These are phyloP conservation scores for Drosophila sechellia DNA, from an alignment of 1,140 invertebrate species.

Conservation along the genomic window DNA sequence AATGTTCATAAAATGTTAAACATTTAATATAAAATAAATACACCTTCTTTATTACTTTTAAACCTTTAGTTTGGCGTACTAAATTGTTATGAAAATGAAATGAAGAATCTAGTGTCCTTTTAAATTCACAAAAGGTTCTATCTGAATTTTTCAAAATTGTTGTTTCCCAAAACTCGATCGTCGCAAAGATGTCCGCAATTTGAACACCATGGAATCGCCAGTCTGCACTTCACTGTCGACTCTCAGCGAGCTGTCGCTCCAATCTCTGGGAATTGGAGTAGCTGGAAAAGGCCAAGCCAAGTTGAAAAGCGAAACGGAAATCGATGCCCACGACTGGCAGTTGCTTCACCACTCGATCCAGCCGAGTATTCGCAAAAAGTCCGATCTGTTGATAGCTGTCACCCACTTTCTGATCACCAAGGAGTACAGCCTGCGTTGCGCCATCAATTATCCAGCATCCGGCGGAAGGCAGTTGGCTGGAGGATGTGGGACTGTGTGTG, in stretches of 20 bases:
- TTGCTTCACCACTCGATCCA: slow-evolving; percentile 87
- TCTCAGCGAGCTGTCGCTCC: background rate
- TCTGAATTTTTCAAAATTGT: slow-evolving; percentile 1
- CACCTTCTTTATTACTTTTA: no score
- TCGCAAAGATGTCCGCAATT: background rate
- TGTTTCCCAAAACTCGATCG: no score
- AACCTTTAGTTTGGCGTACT: no score
- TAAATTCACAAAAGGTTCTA: background rate
- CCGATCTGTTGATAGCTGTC: slow-evolving; percentile 89
- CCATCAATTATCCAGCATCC: slow-evolving; percentile 61
- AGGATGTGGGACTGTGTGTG: slow-evolving; percentile 71
- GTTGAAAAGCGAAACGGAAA: background rate
- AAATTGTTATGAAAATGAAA: no score
- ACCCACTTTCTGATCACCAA: slow-evolving; percentile 89
- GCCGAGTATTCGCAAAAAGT: slow-evolving; percentile 87
- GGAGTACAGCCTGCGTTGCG: slow-evolving; percentile 88
- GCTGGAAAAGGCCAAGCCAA: background rate
- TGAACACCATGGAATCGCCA: background rate
- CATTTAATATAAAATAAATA: no score
- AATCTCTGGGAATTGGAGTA: background rate
- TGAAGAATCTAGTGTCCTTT: background rate
- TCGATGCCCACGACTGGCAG: slow-evolving; percentile 88
- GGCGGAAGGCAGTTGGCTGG: background rate
- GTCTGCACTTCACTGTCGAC: background rate
- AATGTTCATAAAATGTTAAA: background rate